Percentiles rank a stretch among this genome's conserved stretches.
Evolutionary conservation across 2,888 invertebrate genomes (phyloP).

Genomic region (Melipona bicolor): DNA sequence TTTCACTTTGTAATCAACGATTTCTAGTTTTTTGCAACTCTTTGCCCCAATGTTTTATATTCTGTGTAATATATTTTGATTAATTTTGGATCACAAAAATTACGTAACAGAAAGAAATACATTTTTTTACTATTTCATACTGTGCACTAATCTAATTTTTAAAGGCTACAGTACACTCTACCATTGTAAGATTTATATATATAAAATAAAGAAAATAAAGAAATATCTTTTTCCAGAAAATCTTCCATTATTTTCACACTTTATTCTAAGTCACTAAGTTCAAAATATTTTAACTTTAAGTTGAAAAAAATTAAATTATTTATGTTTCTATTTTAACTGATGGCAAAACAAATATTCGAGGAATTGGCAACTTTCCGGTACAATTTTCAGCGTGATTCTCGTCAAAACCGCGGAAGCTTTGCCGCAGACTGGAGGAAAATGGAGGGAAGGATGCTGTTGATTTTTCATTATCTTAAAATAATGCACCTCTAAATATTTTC

Average conservation of each 20-base stretch:
- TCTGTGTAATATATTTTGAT: not conserved
- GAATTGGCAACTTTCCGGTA: not conserved
- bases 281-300: not conserved
- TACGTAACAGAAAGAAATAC: not conserved
- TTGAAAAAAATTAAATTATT: not conserved
- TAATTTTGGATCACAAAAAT: not conserved
- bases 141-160: not conserved
- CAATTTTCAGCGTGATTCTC: not conserved
- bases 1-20: not conserved
- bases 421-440: not conserved
- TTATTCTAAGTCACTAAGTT: too few relatives aligned
- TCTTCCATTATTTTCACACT: not conserved
- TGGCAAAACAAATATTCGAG: too few relatives aligned
- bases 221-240: not conserved
- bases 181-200: not conserved
- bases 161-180: not conserved
- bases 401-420: not conserved
- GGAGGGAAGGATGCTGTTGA: not conserved
- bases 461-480: slow-evolving; percentile 17
- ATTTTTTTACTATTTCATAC: not conserved
- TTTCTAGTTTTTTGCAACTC: not conserved
- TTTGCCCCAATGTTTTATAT: not conserved
- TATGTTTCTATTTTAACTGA: too few relatives aligned
- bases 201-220: too few relatives aligned
- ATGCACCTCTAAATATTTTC: slow-evolving; percentile 13